Conservation (phyloP, 2,888 invertebrate species). For the Nudaria mundana region DNA sequence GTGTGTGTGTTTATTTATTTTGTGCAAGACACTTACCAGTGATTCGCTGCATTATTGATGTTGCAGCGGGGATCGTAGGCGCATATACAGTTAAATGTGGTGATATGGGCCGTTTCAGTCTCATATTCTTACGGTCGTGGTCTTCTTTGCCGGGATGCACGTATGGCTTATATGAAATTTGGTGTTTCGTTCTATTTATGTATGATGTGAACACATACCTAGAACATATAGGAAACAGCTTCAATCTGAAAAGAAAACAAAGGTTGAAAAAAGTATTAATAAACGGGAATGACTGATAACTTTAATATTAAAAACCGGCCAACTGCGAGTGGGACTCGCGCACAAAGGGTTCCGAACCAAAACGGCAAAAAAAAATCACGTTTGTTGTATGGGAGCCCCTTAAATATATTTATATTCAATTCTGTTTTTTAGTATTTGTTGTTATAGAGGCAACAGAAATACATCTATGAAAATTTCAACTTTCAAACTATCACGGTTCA, state of each 20-base stretch:
- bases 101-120: constrained; percentile 88
- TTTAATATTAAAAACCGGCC: too few relatives aligned
- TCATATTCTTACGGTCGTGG: constrained; percentile 87
- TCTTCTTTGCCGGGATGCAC: constrained; percentile 50
- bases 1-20: too few relatives aligned
- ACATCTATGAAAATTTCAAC: too few relatives aligned
- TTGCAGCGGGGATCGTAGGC: constrained; percentile 86
- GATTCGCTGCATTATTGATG: constrained; percentile 91
- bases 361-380: too few relatives aligned
- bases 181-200: constrained; percentile 17
- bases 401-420: too few relatives aligned
- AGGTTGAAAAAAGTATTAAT: neutral
- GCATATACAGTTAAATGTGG: constrained; percentile 92
- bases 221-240: neutral
- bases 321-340: too few relatives aligned
- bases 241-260: neutral
- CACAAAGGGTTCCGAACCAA: too few relatives aligned
- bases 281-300: too few relatives aligned
- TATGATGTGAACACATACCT: constrained; percentile 1
- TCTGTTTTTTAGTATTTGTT: too few relatives aligned
- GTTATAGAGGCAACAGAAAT: too few relatives aligned
- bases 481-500: too few relatives aligned
- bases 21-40: constrained; percentile 83
- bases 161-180: constrained; percentile 46
- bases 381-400: too few relatives aligned